These are phyloP conservation scores for Eledone cirrhosa DNA, from an alignment of 2,888 invertebrate species.

Conservation along the genomic window DNA sequence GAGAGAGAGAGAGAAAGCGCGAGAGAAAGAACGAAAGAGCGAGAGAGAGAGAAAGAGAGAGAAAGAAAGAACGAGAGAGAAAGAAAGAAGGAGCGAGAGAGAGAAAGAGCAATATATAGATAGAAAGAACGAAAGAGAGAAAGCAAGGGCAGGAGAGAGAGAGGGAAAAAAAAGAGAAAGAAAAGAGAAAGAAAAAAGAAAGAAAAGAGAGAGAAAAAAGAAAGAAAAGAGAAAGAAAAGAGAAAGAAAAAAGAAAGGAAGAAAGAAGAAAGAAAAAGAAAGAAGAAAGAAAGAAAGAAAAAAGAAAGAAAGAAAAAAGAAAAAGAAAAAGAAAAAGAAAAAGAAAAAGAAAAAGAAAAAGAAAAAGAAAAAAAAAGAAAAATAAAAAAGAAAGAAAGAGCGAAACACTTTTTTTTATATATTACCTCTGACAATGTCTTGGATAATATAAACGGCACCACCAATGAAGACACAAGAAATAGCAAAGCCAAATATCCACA, in stretches of 20 bases:
- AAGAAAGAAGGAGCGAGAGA: no score
- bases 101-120: no score
- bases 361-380: background rate
- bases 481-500: background rate
- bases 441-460: background rate
- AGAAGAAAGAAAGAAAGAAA: background rate
- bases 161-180: no score
- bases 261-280: background rate
- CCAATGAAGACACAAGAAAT: slow-evolving; percentile 13
- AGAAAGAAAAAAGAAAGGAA: no score
- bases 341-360: background rate
- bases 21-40: no score
- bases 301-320: background rate
- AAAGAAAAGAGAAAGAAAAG: no score
- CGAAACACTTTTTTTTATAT: background rate
- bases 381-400: background rate
- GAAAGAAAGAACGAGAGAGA: no score
- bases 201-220: no score
- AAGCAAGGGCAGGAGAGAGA: no score
- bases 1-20: no score
- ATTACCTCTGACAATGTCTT: slow-evolving; percentile 14
- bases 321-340: background rate
- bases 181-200: no score
- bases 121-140: no score
- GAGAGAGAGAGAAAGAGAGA: background rate